Conservation (phyloP, 2,113 vertebrate species). For the Amazona vittata region DNA sequence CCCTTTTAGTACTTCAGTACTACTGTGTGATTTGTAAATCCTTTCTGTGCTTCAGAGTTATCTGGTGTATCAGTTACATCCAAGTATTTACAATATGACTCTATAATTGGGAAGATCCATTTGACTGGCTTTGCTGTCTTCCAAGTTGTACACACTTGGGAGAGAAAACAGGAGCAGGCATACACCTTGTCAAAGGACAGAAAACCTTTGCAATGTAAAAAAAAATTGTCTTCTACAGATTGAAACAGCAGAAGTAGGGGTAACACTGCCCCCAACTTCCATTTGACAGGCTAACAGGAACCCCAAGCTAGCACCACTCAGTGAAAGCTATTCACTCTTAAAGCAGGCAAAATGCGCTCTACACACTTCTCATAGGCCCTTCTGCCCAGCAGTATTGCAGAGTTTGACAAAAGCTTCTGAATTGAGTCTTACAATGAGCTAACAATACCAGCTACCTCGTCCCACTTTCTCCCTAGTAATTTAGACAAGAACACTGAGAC, state of each 20-base stretch:
- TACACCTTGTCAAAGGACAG: background rate
- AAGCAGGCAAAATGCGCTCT: background rate
- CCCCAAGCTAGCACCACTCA: background rate
- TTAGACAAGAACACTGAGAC: background rate
- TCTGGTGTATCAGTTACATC: background rate
- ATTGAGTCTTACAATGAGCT: background rate
- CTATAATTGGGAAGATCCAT: background rate
- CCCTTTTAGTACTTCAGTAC: background rate
- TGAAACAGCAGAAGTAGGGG: background rate
- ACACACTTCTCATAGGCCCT: background rate
- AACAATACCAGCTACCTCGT: background rate
- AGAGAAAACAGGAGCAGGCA: background rate
- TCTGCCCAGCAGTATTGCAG: background rate
- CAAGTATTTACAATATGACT: background rate
- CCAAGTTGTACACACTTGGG: background rate
- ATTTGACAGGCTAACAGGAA: background rate
- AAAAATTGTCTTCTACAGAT: background rate
- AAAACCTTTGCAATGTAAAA: background rate
- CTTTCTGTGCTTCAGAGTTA: background rate
- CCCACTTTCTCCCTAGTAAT: background rate
- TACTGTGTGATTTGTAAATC: background rate
- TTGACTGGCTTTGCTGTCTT: background rate
- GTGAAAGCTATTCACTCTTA: background rate
- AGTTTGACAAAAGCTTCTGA: background rate
- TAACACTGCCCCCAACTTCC: background rate